Percentiles rank a stretch among this genome's conserved stretches.
These are phyloP conservation scores for Saiga tatarica DNA, from an alignment of 2,113 vertebrate species.

Conservation along the genomic window DNA sequence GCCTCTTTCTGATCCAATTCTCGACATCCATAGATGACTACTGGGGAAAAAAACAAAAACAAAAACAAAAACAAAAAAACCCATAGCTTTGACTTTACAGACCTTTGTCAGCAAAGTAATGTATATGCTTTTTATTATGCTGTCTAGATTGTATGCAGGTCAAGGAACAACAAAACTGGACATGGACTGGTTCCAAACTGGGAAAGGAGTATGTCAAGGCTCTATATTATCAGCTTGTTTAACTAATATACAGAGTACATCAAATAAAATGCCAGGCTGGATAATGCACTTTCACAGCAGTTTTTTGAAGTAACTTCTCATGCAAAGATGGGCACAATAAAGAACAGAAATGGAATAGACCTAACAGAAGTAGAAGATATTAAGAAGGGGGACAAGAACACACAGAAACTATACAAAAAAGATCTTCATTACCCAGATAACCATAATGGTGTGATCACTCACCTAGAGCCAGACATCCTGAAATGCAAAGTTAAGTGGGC, in stretches of 20 bases:
- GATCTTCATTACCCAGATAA: neutral
- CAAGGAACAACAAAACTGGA: neutral
- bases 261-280: neutral
- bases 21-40: neutral
- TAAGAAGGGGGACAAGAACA: neutral
- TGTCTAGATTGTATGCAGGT: neutral
- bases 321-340: neutral
- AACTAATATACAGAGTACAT: neutral
- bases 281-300: neutral
- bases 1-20: neutral
- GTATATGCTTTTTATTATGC: neutral
- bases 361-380: neutral
- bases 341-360: neutral
- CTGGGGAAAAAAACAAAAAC: no score
- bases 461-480: neutral
- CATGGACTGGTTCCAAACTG: neutral
- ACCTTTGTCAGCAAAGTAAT: neutral
- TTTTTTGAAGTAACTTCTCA: neutral
- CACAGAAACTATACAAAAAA: neutral
- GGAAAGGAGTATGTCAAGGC: neutral
- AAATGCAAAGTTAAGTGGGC: neutral
- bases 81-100: neutral
- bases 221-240: neutral
- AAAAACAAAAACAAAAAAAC: no score
- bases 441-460: neutral